Base-by-base conservation (phyloP, 2,797 vertebrate genomes). In the Coregonus sp. region DNA sequence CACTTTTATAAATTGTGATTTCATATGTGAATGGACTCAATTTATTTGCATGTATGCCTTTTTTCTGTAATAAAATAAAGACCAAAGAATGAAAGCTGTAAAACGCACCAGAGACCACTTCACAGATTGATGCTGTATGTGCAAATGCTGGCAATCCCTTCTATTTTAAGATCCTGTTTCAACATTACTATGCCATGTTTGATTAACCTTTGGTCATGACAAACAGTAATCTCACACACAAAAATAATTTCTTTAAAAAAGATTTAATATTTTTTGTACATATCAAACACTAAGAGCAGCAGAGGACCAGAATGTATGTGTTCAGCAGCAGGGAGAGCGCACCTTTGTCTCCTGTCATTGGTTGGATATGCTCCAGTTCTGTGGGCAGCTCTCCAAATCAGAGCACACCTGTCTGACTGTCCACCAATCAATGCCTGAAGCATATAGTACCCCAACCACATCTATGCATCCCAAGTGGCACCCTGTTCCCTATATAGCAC, bases 221-320 rank as follows among this genome's bases (percentile, higher is more conserved):
- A 40, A 5, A 47, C 40, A 35, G 35, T 35, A 35, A 40, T 59
- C 70, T 15, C 4, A 76, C 18, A 81, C 91, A 92, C 92, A 90
- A 0, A 33, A 33, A 33, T 90, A 92, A 88, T 85, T 93, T 93
- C 89, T 81, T 88, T 89, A 91, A 94, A 96, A 96, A 95, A 95
- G 91, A 87, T 97, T 96, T 95, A 91, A 95, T 94, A 93, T 91
- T 86, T 77, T 93, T 92, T 94, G 88, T 93, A 94, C 94, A 95
- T 95, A 78, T 92, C 84, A 70, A 96, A 95, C 92, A 91, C 90
- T 91, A 20, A 87, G 95, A 95, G 95, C 94, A 95, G 94, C 95
- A 93, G 84, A 94, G 92, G 92, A 95, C 94, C 93, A 83, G 85
- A 86, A 84, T 69, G 50, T 61, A 25, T 70, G 14, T 78, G 80